phyloP scores from a whole-genome alignment of 2,113 vertebrate genomes.

The Podiceps cristatus region DNA sequence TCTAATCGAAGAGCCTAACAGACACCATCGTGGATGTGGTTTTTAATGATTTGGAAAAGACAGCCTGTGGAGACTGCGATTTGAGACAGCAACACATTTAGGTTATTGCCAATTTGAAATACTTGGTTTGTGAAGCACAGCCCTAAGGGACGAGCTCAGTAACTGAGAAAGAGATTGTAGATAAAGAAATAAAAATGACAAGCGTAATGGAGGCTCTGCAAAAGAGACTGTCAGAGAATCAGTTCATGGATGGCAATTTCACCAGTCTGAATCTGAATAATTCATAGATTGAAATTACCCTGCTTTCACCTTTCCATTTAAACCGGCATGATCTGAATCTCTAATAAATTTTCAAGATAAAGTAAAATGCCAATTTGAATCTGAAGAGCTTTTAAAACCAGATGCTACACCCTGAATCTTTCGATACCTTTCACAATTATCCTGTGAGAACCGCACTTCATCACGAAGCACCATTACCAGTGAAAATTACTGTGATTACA shows the following conservation, averaged over 20 bases:
- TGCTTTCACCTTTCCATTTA: conserved; percentile 87
- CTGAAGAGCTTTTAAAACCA: conserved; percentile 84
- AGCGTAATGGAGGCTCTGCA: conserved; percentile 79
- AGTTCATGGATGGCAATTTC: conserved; percentile 81
- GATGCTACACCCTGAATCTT: conserved; percentile 81
- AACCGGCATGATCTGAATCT: conserved; percentile 84
- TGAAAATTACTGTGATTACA: conserved; percentile 83
- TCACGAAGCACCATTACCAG: conserved; percentile 78
- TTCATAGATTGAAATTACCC: conserved; percentile 89
- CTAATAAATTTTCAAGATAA: conserved; percentile 85
- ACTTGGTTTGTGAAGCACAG: conserved; percentile 80
- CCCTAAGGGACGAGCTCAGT: conserved; percentile 80
- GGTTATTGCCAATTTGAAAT: conserved; percentile 83
- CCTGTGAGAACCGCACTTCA: conserved; percentile 78
- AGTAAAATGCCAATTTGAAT: conserved; percentile 85
- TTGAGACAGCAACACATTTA: conserved; percentile 77
- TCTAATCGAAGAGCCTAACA: conserved; percentile 71
- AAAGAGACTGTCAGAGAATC: conserved; percentile 81
- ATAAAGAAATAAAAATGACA: conserved; percentile 89
- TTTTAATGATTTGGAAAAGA: conserved; percentile 79
- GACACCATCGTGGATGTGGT: conserved; percentile 72
- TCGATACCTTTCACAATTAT: conserved; percentile 79
- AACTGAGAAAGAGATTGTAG: conserved; percentile 79
- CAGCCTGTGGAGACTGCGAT: conserved; percentile 79
- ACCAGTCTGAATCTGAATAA: conserved; percentile 86